Base-by-base conservation (phyloP, 1,140 invertebrate species). In the Diploscapter pachys region DNA sequence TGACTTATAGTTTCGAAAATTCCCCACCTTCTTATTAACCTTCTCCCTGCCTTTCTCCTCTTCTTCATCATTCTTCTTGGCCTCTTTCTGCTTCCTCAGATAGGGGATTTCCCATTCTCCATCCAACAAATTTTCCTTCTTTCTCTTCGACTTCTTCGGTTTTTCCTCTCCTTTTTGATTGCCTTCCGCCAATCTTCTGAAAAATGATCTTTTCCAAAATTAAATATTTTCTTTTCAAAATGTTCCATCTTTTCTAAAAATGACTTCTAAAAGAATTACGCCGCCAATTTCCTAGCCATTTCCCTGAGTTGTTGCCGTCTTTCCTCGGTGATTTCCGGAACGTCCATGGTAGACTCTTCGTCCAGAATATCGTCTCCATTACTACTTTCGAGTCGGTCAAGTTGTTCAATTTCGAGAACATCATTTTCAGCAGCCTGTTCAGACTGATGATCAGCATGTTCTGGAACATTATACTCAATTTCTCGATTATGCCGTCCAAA, bases 61-160 rank as follows among this genome's bases (percentile, higher is more conserved):
- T 83, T 61, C 49, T 75, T 63, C 48, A 31, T 31, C 31, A 1
- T 75, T 50, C 4, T 5, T 61, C 52, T 78, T 63, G 52, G 51
- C 63, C 4, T 73, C 74, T 63, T 77, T 72, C 72, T 85, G 81
- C 62, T 83, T 83, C 13, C 31, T 72, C 71, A 83, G 67, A 65
- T 73, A 84, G 5, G 80, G 83, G 8, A 83, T 80, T 48, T 71
- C 72, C 59, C 76, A 77, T 56, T 81, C 68, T n/a, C 81, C 81
- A 69, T 82, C 82, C 31, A 81, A 65, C 3, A 83, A 64, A 52
- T 54, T 4, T 13, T 77, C 48, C 5, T 2, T 53, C n/a, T 76
- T 77, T 73, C 50, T 49, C 56, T 75, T 73, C 71, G 11, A 52
- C 71, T 73, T 50, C 2, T n/a, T 72, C 6, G 56, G 59, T 3